Percentiles rank a stretch among this genome's conserved stretches.
Conservation (phyloP, 2,113 vertebrate genomes). For the Ophiodon elongatus region DNA sequence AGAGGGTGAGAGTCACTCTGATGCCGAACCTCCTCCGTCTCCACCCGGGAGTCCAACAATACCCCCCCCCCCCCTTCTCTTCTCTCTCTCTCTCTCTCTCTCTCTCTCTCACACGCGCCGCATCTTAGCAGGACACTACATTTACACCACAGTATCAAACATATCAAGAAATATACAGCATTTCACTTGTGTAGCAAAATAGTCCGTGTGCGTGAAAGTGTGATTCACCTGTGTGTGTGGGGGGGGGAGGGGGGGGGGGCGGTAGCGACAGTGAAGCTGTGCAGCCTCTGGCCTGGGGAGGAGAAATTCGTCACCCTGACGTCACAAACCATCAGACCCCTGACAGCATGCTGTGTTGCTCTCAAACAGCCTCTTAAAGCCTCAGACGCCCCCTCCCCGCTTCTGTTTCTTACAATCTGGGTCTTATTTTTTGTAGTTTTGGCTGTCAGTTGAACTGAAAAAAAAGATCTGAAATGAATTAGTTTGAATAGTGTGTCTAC, state of each 20-base stretch:
- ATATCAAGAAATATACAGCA: conserved; percentile 70
- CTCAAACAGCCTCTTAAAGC: too few species aligned
- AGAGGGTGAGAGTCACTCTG: conserved; percentile 26
- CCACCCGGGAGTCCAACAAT: conserved; percentile 25
- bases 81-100: too few species aligned
- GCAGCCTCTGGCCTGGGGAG: conserved; percentile 18
- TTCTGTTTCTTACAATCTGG: neutral
- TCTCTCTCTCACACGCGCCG: conserved; percentile 10
- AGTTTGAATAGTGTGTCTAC: neutral
- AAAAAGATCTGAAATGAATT: neutral
- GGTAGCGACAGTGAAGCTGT: conserved; percentile 38
- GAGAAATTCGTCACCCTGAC: neutral
- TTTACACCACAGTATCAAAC: conserved; percentile 74
- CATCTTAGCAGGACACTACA: conserved; percentile 63
- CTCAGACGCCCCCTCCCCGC: too few species aligned
- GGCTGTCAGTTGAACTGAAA: neutral
- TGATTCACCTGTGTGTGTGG: conserved; percentile 37
- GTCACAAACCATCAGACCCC: neutral
- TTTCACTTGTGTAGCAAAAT: conserved; percentile 61
- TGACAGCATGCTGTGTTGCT: too few species aligned
- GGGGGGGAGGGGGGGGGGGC: conserved; percentile 26
- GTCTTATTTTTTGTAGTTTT: neutral
- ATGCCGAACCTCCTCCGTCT: conserved; percentile 27
- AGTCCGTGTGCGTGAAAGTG: conserved; percentile 48
- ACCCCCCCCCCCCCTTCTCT: neutral